These are phyloP conservation scores for Acrocera orbiculus DNA, from an alignment of 2,888 invertebrate species.

Conservation along the genomic window DNA sequence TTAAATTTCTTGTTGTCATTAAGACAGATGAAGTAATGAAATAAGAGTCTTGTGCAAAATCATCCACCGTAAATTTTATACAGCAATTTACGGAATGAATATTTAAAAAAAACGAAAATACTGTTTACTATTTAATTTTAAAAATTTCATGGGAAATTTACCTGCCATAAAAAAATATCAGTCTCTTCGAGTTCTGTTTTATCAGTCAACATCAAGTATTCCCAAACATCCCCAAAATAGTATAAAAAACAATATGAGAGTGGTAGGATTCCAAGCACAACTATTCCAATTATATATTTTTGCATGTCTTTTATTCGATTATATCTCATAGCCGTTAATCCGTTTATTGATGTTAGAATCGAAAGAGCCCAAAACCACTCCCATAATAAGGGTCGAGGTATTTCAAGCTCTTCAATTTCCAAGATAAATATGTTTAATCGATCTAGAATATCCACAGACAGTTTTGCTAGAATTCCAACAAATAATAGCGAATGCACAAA, in stretches of 20 bases:
- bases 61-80: background rate
- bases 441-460: constrained; percentile 81
- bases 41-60: background rate
- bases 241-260: constrained; percentile 63
- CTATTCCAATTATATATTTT: constrained; percentile 64
- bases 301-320: constrained; percentile 63
- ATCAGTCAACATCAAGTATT: constrained; percentile 45
- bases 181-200: constrained; percentile 42
- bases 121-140: constrained; percentile 6
- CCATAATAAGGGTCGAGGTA: constrained; percentile 69
- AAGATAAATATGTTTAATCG: constrained; percentile 84
- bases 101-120: constrained; percentile 1
- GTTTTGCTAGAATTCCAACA: constrained; percentile 76
- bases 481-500: constrained; percentile 83
- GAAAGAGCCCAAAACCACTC: constrained; percentile 87
- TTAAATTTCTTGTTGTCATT: constrained; percentile 7
- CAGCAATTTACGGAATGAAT: constrained; percentile 7
- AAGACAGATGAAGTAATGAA: background rate
- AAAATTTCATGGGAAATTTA: constrained; percentile 24
- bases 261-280: constrained; percentile 63
- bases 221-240: constrained; percentile 70
- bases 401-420: constrained; percentile 80
- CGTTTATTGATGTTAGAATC: constrained; percentile 65
- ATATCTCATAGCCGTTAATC: constrained; percentile 66
- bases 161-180: constrained; percentile 67